Base-by-base conservation (phyloP, 2,888 invertebrate species). In the Dromius quadrimaculatus region DNA sequence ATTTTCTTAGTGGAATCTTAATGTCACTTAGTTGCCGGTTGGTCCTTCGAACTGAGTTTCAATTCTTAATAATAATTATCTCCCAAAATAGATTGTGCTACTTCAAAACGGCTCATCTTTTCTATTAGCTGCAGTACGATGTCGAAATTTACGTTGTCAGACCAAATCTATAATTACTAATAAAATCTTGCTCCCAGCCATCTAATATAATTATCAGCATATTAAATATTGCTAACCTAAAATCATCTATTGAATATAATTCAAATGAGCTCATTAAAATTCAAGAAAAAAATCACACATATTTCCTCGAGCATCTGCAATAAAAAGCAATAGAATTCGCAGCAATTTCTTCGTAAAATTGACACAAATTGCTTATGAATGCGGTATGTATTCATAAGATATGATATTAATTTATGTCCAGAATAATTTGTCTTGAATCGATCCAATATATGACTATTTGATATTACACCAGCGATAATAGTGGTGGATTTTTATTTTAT, bases 361-460 rank as follows among this genome's bases (percentile, higher is more conserved):
- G 65, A 50, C 41, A 61, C 22, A 36, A 23, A 41, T 61, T 38
- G 41, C 22, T 17, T 5, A 13, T 61, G 15, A 38, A 20, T 34
- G 50, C 28, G 13, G 32, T 47, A 34, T 43, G 22, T 43, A 41
- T 62, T 28, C 41, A 17, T 2, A 3, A 20, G 9, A 50, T 45
- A 50, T 65, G 36, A 65, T 65, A 65, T 47, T 65, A 34, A 65
- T 50, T 45, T 65, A 65, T 65, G 50, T 50, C 36, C 50, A 65
- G 19, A 34, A 36, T 34, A 65, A 65, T 50, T 36, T 65, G 34
- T 50, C 50, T 50, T 65, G 50, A 65, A 20, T 45, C n/a, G n/a
- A 11, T 13, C 50, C 34, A 65, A 57, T 66, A 66, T 57, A 34
- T 36, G 23, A 23, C 9, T 32, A n/a, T n/a, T n/a, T n/a, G n/a